phyloP scores from a whole-genome alignment of 2,113 vertebrate genomes.

The Tapirus terrestris region DNA sequence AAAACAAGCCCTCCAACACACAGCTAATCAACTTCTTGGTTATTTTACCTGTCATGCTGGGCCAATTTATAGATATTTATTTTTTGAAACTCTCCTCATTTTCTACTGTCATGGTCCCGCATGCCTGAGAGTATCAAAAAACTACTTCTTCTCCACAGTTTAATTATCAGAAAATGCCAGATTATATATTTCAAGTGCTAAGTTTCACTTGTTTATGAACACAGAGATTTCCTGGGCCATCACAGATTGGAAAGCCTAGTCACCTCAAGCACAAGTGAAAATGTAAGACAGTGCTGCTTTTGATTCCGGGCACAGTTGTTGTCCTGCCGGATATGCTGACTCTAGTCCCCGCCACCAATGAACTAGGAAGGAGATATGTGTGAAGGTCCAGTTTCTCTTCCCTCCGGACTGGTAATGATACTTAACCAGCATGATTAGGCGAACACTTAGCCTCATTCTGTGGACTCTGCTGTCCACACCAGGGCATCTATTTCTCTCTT shows the following conservation, averaged over 20 bases:
- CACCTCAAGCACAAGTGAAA: neutral
- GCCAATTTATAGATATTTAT: neutral
- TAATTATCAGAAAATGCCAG: neutral
- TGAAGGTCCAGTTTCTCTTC: neutral
- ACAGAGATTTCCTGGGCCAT: neutral
- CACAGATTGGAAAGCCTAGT: neutral
- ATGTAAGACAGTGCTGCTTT: rapidly evolving
- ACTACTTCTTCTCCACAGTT: neutral
- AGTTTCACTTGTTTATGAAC: neutral
- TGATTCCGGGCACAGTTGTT: neutral
- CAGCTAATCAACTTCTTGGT: neutral
- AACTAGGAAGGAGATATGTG: neutral
- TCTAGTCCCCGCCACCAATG: neutral
- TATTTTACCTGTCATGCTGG: neutral
- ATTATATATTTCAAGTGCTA: neutral
- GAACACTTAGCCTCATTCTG: neutral
- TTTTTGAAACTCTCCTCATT: neutral
- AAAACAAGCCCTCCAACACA: neutral
- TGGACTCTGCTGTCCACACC: neutral
- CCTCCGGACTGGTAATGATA: neutral
- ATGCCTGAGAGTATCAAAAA: neutral
- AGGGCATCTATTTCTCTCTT: neutral
- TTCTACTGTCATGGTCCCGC: neutral
- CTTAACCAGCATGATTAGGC: neutral
- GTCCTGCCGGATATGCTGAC: no score